Conservation (phyloP, 2,888 invertebrate genomes). For the Ferdinandea cuprea region DNA sequence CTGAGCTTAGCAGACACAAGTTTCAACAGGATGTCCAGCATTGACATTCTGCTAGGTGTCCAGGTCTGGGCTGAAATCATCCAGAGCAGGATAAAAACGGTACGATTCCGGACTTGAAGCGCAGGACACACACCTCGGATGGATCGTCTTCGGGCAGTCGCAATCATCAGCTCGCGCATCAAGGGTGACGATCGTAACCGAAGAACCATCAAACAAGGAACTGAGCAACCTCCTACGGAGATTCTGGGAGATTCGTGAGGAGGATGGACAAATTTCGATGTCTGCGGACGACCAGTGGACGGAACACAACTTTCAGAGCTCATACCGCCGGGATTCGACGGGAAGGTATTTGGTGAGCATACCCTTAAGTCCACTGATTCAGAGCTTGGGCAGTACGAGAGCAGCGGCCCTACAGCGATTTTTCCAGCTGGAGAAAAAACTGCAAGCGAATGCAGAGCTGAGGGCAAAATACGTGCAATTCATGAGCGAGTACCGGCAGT, state of each 20-base stretch:
- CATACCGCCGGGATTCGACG: not conserved
- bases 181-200: not conserved
- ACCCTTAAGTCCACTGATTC: too few species aligned
- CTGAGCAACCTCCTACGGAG: too few species aligned
- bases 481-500: too few species aligned
- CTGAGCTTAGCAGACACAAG: not conserved
- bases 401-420: too few species aligned
- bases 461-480: too few species aligned
- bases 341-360: too few species aligned
- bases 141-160: constrained; percentile 10
- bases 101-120: constrained; percentile 10
- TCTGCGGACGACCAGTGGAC: constrained; percentile 10
- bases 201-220: not conserved
- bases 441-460: too few species aligned
- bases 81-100: too few species aligned
- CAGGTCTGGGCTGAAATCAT: not conserved
- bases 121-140: not conserved
- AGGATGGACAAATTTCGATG: not conserved
- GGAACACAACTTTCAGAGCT: constrained; percentile 9
- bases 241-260: constrained; percentile 23
- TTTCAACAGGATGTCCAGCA: too few species aligned
- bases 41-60: constrained; percentile 8
- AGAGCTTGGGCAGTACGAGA: not conserved
- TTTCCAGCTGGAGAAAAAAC: too few species aligned
- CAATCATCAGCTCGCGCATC: not conserved